These are phyloP conservation scores for Tricholaema leucomelas DNA, from an alignment of 2,113 vertebrate genomes.

Conservation along the genomic window DNA sequence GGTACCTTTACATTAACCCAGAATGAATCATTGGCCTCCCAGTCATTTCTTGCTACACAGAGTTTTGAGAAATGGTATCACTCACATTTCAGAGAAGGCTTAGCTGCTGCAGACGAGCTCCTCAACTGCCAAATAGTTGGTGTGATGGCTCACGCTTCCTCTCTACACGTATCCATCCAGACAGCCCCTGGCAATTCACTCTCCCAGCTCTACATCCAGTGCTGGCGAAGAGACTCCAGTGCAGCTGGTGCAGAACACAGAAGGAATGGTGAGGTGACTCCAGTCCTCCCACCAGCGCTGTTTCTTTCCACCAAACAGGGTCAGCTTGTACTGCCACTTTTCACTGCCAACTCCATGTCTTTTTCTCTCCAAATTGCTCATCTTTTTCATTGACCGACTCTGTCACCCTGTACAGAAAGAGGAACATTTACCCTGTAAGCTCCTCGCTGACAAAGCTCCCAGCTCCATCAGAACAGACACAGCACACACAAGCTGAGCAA, in stretches of 20 bases:
- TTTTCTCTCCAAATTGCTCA: background rate
- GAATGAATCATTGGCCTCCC: constrained; percentile 37
- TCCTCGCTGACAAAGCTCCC: background rate
- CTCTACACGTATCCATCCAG: background rate
- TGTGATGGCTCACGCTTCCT: background rate
- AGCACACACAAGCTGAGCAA: background rate
- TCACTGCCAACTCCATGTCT: background rate
- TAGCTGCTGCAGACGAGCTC: background rate
- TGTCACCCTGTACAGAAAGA: background rate
- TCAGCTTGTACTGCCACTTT: background rate
- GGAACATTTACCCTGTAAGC: background rate
- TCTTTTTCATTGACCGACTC: background rate
- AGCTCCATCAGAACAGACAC: background rate
- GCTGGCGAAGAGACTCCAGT: background rate
- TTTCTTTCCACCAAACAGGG: background rate
- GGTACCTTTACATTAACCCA: constrained; percentile 45
- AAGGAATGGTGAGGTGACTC: background rate
- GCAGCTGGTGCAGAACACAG: background rate
- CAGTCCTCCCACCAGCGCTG: background rate
- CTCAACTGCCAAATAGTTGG: background rate
- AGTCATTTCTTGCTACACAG: background rate
- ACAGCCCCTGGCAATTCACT: background rate
- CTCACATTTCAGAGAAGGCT: constrained; percentile 30
- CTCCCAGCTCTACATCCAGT: background rate
- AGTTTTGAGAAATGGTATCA: background rate